Conservation (phyloP, 2,113 vertebrate genomes). For the Gallinago media region DNA sequence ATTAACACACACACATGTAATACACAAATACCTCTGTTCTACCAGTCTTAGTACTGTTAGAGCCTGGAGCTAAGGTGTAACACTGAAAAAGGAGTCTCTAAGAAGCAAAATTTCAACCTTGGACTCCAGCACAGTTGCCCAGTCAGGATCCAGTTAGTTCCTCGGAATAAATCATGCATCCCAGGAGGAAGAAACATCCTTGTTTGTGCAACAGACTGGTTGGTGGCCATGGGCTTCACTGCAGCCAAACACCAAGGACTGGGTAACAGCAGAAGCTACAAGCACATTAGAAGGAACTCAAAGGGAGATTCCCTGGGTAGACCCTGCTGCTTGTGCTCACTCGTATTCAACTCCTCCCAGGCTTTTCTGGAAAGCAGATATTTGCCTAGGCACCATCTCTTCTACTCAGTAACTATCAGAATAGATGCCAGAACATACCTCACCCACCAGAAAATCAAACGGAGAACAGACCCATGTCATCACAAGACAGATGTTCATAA, state of each 20-base stretch:
- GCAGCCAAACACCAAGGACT: background rate
- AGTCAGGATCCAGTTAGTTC: background rate
- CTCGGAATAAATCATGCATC: background rate
- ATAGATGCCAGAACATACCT: slow-evolving; percentile 8
- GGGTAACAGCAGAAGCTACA: background rate
- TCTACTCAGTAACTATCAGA: background rate
- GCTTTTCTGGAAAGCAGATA: background rate
- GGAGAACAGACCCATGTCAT: background rate
- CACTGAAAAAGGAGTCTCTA: background rate
- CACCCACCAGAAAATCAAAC: background rate
- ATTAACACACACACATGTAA: background rate
- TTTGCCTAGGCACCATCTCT: background rate
- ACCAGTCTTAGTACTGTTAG: background rate
- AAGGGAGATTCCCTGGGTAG: accelerated
- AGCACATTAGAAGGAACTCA: background rate
- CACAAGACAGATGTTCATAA: slow-evolving; percentile 14
- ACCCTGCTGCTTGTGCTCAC: background rate
- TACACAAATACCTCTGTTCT: accelerated
- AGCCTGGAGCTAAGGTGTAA: background rate
- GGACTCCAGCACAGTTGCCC: background rate
- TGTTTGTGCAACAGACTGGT: background rate
- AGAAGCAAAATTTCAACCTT: background rate
- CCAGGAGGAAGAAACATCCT: background rate
- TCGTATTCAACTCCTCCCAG: background rate
- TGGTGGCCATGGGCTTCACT: background rate